Evolutionary conservation across 2,888 invertebrate species (phyloP), one percentile per base, ranked within the genome.

Genomic region (Danaus chrysippus): DNA sequence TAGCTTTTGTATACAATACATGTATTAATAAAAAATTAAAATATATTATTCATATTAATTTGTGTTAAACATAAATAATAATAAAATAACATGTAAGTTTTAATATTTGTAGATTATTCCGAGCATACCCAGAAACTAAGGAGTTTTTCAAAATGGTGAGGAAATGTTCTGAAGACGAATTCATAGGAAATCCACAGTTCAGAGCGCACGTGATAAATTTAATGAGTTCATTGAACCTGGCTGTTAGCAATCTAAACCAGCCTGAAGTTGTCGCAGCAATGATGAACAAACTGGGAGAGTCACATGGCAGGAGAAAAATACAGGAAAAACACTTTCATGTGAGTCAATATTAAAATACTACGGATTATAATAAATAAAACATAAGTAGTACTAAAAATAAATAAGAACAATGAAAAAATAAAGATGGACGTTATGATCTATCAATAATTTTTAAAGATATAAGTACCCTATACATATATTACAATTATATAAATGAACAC

Each of bases 141-240:
- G 81, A 85, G 1, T 89, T 81, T 79, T 91, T 91, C 77, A 84
- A 73, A 69, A 84, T 87, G 81, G 72, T 91, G 8, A 78, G 78
- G 61, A 82, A 84, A 44, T 67, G 78, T 1, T 78, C 87, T 0
- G 85, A 84, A 57, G 84, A 85, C 11, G 80, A 90, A 46, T 86
- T 82, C 70, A 61, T 75, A 0, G 60, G 71, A n/a, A 90, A 84
- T 70, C 77, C 84, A 1, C 90, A 91, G 72, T 91, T 91, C 73
- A 89, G 87, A 59, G 91, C 89, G 0, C 91, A 91, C 73, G 88
- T 90, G 23, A 84, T 91, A 62, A 91, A 87, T 68, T 74, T 91
- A 58, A 91, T 91, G 87, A 79, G 83, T 1, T 71, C 91, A 11
- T 68, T 91, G 9, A 86, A 87, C 72, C 69, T 80, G 41, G 88